phyloP scores from a whole-genome alignment of 35 echinoderm and acorn worm genomes.

The Apostichopus japonicus region DNA sequence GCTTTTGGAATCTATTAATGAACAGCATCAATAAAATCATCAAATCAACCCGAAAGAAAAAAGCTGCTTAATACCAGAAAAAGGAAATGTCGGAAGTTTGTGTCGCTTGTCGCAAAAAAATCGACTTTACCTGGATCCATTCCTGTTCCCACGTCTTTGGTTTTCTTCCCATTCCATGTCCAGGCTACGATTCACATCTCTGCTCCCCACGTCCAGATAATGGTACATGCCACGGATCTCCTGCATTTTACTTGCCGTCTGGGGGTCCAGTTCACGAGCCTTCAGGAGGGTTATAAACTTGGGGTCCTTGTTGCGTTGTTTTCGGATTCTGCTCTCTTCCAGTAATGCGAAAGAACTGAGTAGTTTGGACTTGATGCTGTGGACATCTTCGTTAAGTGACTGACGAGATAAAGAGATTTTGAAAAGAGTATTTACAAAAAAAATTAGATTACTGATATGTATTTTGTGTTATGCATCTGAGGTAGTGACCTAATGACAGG shows the following conservation, averaged over 20 bases:
- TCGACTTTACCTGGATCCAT: background rate
- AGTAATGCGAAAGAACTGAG: slow-evolving; percentile 73
- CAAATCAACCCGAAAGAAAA: too few relatives aligned
- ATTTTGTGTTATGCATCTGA: too few relatives aligned
- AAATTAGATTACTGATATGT: background rate
- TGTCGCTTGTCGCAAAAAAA: too few relatives aligned
- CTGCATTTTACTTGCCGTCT: slow-evolving; percentile 72
- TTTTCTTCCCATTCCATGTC: slow-evolving; percentile 93
- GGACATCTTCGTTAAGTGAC: slow-evolving; percentile 94
- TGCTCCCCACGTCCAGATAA: slow-evolving; percentile 71
- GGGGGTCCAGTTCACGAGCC: slow-evolving; percentile 83
- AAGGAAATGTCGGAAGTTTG: too few relatives aligned
- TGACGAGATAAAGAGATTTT: slow-evolving; percentile 12
- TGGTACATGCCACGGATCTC: slow-evolving; percentile 76
- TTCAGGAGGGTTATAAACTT: slow-evolving; percentile 82
- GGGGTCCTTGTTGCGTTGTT: slow-evolving; percentile 81
- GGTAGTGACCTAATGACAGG: too few relatives aligned
- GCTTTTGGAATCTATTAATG: too few relatives aligned
- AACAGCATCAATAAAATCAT: too few relatives aligned
- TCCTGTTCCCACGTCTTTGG: background rate
- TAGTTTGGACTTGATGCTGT: slow-evolving; percentile 74
- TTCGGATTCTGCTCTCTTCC: slow-evolving; percentile 78
- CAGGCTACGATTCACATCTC: slow-evolving; percentile 81
- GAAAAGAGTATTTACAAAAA: background rate
- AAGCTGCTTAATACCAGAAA: too few relatives aligned